Evolutionary conservation across 2,113 vertebrate species (phyloP).

Genomic region (Grallaria varia): DNA sequence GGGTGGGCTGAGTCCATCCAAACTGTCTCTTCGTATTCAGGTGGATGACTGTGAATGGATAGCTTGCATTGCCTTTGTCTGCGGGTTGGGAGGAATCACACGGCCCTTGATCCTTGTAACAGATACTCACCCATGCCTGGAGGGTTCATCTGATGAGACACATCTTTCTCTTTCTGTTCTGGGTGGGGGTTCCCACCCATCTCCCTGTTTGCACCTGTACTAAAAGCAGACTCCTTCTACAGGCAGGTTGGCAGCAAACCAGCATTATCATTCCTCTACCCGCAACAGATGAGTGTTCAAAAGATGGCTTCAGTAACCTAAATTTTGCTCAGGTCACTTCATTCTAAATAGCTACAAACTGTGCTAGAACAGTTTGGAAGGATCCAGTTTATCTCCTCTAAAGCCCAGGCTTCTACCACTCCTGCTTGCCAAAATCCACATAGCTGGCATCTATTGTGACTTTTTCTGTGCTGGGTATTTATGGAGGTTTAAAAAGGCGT

Average conservation of each 20-base stretch:
- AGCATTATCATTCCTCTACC: neutral
- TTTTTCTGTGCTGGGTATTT: neutral
- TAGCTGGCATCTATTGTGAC: neutral
- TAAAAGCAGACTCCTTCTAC: neutral
- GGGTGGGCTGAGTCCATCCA: neutral
- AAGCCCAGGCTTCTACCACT: neutral
- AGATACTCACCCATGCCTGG: neutral
- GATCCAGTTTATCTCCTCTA: neutral
- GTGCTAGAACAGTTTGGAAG: neutral
- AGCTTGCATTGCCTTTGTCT: neutral
- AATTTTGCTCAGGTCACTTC: neutral
- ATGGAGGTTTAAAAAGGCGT: neutral
- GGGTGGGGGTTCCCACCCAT: neutral
- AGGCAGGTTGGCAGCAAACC: neutral
- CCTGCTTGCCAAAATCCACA: neutral
- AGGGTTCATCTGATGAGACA: neutral
- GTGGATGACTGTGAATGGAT: neutral
- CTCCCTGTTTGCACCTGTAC: neutral
- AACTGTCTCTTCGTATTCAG: fast-evolving
- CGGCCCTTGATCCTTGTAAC: neutral
- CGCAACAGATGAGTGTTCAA: neutral
- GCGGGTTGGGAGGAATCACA: neutral
- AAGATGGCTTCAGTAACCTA: neutral
- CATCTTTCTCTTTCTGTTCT: neutral
- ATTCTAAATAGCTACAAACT: neutral